Percentiles rank a stretch among this genome's conserved stretches.
These are phyloP conservation scores for Camelus bactrianus DNA, from an alignment of 2,113 vertebrate genomes.

Conservation along the genomic window DNA sequence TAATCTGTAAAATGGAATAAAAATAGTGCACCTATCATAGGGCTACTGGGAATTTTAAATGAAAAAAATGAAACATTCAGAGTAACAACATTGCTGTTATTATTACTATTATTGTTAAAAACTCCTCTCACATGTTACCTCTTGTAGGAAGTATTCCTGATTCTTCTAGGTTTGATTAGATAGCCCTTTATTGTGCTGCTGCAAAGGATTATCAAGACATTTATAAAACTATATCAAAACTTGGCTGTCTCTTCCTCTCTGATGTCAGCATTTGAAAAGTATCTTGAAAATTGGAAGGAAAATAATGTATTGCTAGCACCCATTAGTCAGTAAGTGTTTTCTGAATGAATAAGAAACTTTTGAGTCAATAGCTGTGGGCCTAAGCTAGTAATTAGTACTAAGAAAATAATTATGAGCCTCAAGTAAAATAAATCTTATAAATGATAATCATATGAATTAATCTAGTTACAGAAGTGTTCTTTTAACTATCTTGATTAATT, in stretches of 20 bases:
- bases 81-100: not conserved
- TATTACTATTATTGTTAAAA: not conserved
- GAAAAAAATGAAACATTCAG: not conserved
- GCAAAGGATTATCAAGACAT: not conserved
- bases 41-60: not conserved
- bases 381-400: slow-evolving; percentile 56
- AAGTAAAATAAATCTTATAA: slow-evolving; percentile 66
- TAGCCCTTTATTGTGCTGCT: not conserved
- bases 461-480: slow-evolving; percentile 64
- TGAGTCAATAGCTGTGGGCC: not conserved
- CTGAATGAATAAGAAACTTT: slow-evolving; percentile 52
- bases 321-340: slow-evolving; percentile 46
- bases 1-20: slow-evolving; percentile 16
- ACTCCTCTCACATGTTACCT: not conserved
- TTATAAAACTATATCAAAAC: not conserved
- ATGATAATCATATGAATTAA: slow-evolving; percentile 58
- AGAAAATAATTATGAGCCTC: slow-evolving; percentile 61
- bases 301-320: not conserved
- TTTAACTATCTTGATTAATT: slow-evolving; percentile 67
- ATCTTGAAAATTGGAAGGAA: not conserved
- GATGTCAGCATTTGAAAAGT: slow-evolving; percentile 16
- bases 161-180: not conserved
- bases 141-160: not conserved
- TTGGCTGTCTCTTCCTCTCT: not conserved
- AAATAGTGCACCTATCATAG: not conserved